A percentile compares a stretch with the other conserved stretches of the same genome.
Conservation (phyloP, 1,140 invertebrate species). For the Panulirus ornatus region DNA sequence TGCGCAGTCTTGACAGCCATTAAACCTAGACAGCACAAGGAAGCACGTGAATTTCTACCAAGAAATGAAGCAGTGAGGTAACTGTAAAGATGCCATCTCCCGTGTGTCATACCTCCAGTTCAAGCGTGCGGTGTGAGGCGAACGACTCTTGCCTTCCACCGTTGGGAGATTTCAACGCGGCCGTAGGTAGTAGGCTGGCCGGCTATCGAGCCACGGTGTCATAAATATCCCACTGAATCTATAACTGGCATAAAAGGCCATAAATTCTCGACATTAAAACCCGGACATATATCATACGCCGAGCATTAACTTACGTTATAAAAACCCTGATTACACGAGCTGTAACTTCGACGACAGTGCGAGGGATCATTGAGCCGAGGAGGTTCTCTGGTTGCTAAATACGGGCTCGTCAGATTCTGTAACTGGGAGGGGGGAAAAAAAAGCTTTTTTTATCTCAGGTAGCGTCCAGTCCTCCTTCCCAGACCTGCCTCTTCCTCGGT, state of each 20-base stretch:
- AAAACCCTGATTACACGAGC: background rate
- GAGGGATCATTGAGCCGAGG: background rate
- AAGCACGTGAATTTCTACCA: too few species aligned
- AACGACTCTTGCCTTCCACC: background rate
- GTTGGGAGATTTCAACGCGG: background rate
- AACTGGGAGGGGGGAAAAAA: too few species aligned
- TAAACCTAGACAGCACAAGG: too few species aligned
- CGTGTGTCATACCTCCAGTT: too few species aligned
- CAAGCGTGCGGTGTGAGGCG: too few species aligned
- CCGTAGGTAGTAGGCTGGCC: too few species aligned
- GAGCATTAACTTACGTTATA: background rate
- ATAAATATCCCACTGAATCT: slow-evolving; percentile 16
- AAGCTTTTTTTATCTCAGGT: background rate
- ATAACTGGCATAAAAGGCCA: background rate
- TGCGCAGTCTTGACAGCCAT: too few species aligned
- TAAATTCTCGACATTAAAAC: slow-evolving; percentile 21
- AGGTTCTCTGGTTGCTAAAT: background rate
- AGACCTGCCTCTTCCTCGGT: background rate
- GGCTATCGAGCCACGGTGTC: background rate
- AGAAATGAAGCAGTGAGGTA: too few species aligned
- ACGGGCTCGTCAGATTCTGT: background rate
- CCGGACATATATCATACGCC: background rate
- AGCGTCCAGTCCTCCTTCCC: background rate
- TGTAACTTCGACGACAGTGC: too few species aligned
- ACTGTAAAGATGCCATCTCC: too few species aligned